Conservation (phyloP, 2,113 vertebrate genomes). For the Hippolais icterina region DNA sequence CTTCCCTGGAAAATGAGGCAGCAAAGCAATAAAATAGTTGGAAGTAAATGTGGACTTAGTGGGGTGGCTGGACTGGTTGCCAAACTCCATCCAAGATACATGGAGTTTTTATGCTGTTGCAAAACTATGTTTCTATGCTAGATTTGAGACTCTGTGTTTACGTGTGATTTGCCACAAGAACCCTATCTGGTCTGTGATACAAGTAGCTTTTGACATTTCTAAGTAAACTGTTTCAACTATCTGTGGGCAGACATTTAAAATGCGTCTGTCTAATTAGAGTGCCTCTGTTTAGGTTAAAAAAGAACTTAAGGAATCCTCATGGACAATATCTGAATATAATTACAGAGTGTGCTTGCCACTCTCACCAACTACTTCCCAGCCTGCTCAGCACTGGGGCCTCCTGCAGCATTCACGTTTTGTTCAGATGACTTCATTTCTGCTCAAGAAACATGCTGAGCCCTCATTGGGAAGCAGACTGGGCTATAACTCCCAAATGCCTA, state of each 20-base stretch:
- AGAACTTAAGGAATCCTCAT: neutral
- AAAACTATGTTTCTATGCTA: neutral
- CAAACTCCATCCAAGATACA: neutral
- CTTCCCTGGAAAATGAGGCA: neutral
- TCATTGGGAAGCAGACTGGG: neutral
- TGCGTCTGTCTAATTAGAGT: constrained; percentile 50
- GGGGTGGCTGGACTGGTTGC: neutral
- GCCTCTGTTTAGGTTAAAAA: constrained; percentile 32
- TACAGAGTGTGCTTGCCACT: neutral
- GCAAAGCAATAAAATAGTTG: neutral
- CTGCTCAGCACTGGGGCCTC: neutral
- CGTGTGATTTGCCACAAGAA: neutral
- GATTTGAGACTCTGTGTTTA: constrained; percentile 24
- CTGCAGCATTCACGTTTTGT: neutral
- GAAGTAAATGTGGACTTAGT: neutral
- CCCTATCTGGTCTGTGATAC: neutral
- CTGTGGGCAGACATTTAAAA: constrained; percentile 19
- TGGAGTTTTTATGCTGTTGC: neutral
- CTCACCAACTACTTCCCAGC: neutral
- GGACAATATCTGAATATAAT: constrained; percentile 24
- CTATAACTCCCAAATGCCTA: neutral
- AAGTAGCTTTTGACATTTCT: constrained; percentile 52
- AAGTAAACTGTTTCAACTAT: constrained; percentile 68
- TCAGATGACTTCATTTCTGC: neutral
- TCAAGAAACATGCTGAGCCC: neutral